Evolutionary conservation across 2,888 invertebrate genomes (phyloP).

Genomic region (Formica aserva): DNA sequence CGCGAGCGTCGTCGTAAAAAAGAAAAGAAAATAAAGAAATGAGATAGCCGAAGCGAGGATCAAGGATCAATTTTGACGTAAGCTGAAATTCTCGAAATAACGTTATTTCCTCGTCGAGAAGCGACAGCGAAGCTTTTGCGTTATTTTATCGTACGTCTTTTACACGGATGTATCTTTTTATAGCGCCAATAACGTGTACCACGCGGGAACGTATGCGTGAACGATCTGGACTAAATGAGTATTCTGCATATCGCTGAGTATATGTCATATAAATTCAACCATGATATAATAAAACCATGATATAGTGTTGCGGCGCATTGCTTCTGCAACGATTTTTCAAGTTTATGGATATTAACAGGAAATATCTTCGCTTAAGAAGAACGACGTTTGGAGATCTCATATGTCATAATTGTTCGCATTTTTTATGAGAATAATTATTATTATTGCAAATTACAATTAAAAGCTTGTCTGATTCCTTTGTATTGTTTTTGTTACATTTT

Average conservation of each 20-base stretch:
- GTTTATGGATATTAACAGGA: neutral
- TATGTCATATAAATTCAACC: constrained; percentile 1
- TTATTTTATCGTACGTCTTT: neutral
- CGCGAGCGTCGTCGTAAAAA: neutral
- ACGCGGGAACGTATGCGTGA: neutral
- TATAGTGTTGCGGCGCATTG: neutral
- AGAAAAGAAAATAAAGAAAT: neutral
- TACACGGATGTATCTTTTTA: neutral
- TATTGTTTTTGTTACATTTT: neutral
- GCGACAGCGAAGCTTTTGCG: neutral
- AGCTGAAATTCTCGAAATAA: neutral
- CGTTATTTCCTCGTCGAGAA: neutral
- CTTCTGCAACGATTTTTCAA: neutral
- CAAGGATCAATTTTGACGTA: neutral
- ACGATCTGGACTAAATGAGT: constrained; percentile 11
- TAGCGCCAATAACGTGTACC: neutral
- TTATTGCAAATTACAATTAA: neutral
- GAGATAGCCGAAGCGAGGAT: neutral
- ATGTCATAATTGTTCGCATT: neutral
- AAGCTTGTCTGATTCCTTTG: neutral
- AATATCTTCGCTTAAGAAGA: neutral
- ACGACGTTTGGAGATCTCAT: neutral
- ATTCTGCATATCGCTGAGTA: neutral
- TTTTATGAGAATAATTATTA: neutral
- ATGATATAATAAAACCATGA: neutral